These are phyloP conservation scores for Dinocampus coccinellae DNA, from an alignment of 2,888 invertebrate species.

Conservation along the genomic window DNA sequence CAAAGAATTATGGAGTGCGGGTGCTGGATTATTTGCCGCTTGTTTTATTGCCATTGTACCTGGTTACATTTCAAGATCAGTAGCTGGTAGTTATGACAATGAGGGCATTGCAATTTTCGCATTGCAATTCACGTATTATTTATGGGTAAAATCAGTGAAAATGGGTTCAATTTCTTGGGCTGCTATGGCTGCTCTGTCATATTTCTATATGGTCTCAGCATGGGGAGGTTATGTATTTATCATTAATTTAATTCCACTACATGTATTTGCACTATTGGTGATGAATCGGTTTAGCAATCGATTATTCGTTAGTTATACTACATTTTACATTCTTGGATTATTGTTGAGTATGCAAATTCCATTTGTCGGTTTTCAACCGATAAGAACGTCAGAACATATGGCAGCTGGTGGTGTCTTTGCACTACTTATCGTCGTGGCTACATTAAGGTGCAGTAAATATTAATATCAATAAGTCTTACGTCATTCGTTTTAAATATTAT, in stretches of 20 bases:
- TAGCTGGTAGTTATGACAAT: constrained; percentile 99
- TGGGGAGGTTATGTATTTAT: constrained; percentile 99
- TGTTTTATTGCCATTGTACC: constrained; percentile 99
- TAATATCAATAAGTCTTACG: constrained; percentile 1
- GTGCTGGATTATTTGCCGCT: constrained; percentile 97
- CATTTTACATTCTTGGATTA: constrained; percentile 96
- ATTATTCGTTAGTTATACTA: constrained; percentile 94
- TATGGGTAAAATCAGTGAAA: constrained; percentile 98
- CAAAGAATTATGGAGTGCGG: constrained; percentile 96
- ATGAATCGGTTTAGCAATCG: constrained; percentile 96
- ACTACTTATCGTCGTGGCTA: constrained; percentile 88
- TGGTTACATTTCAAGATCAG: constrained; percentile 98
- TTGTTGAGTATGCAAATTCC: constrained; percentile 98
- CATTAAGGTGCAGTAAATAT: constrained; percentile 73
- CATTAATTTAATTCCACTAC: constrained; percentile 98
- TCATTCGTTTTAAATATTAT: not conserved
- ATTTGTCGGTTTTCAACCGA: constrained; percentile 97
- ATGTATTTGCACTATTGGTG: constrained; percentile 92
- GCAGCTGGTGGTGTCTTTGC: constrained; percentile 97
- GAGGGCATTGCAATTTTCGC: constrained; percentile 99
- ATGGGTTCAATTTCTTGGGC: constrained; percentile 98
- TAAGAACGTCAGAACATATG: constrained; percentile 99
- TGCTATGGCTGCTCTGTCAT: constrained; percentile 91
- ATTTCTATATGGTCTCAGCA: constrained; percentile 99
- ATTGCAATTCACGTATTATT: constrained; percentile 96